Base-by-base conservation (phyloP, 1,140 invertebrate genomes). In the Temnothorax curvispinosus region DNA sequence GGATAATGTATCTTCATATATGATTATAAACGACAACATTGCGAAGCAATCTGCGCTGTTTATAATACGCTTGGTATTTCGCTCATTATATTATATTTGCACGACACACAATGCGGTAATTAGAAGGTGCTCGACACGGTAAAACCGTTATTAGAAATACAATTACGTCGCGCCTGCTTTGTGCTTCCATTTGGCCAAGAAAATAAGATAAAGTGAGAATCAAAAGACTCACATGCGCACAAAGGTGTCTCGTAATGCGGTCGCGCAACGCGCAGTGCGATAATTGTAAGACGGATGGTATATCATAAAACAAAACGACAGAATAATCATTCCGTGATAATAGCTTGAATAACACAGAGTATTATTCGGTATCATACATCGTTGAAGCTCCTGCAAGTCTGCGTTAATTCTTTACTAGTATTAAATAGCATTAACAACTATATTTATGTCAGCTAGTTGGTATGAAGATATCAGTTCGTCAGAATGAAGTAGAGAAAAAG, bases 161-260 rank as follows among this genome's bases (percentile, higher is more conserved):
- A 90, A 88, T 90, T 88, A 90, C 71, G 54, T 64, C 85, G 76
- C 41, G 76, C 54, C 44, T 56, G 86, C 69, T 87, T 85, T 75
- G 50, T 76, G 75, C 86, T 86, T 88, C 69, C 86, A 77, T 90
- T 86, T 81, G 69, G 44, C 52, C 69, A 74, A 80, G 81, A 74
- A 88, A 90, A 90, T 90, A 88, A 77, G 88, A 90, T 90, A 72
- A 90, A 90, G 87, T 88, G 72, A 77, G 64, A 85, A 90, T 87
- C 80, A 80, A 76, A 21, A 62, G 32, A 69, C 21, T 80, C 74
- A 35, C 69, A 54, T 52, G 9, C 35, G 58, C 85, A 90, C 86
- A 88, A 90, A 89, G 58, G 38, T 13, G 11, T 11, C 35, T 86
- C 58, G n/a, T 74, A 77, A 62, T 38, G 18, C 27, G 58, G 35